Conservation (phyloP, 2,797 vertebrate genomes). For the Cuculus canorus region DNA sequence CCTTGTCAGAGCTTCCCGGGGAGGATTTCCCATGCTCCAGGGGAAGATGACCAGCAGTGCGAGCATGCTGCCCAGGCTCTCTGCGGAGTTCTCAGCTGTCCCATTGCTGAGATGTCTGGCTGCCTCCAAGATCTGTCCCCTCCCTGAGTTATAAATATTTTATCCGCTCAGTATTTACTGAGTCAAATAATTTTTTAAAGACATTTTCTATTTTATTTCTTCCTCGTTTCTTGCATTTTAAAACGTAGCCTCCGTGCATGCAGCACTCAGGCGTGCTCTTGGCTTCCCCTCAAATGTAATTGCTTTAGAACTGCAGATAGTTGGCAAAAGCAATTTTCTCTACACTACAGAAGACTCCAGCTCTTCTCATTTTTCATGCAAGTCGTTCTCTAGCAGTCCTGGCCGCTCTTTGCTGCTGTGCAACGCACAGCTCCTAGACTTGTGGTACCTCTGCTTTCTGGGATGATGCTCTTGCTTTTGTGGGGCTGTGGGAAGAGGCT, state of each 20-base stretch:
- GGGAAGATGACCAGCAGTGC: background rate
- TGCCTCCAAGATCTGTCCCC: background rate
- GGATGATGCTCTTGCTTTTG: background rate
- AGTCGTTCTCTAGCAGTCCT: background rate
- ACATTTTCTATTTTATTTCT: background rate
- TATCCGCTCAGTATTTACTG: slow-evolving; percentile 22
- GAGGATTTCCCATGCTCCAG: background rate
- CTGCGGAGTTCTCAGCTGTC: background rate
- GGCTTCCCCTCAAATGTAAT: slow-evolving; percentile 72
- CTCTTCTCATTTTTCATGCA: slow-evolving; percentile 36
- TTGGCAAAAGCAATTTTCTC: slow-evolving; percentile 77
- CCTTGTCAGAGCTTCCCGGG: background rate
- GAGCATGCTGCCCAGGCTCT: background rate
- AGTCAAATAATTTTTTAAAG: slow-evolving; percentile 50
- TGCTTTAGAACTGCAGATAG: slow-evolving; percentile 75
- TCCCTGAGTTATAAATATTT: slow-evolving; percentile 61
- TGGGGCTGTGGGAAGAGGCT: background rate
- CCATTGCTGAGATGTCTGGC: background rate
- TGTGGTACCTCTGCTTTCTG: background rate
- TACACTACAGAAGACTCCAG: slow-evolving; percentile 60
- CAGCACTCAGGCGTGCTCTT: slow-evolving; percentile 39
- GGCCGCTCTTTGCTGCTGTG: background rate
- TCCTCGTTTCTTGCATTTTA: slow-evolving; percentile 45
- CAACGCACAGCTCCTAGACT: background rate
- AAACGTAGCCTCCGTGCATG: background rate